Conservation (phyloP, 2,797 vertebrate genomes). For the Sphenodon punctatus region DNA sequence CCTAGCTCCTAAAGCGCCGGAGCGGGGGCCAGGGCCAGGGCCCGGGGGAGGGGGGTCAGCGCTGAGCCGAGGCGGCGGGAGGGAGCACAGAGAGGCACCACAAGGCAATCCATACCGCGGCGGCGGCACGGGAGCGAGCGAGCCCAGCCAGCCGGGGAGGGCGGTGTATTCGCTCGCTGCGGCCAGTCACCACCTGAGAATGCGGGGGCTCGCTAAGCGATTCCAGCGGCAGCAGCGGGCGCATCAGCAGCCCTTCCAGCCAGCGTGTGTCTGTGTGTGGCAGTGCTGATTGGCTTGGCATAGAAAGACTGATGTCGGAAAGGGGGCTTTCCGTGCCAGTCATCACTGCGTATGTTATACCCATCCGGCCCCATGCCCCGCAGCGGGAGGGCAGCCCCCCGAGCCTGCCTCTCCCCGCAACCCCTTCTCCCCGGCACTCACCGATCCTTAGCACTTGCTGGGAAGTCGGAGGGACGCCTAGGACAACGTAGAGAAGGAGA, state of each 20-base stretch:
- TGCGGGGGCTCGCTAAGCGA: neutral
- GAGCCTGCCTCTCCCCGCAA: too few relatives aligned
- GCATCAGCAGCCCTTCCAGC: neutral
- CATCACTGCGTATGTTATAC: too few relatives aligned
- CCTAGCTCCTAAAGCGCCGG: neutral
- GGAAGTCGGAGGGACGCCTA: slow-evolving; percentile 74
- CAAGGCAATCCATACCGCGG: neutral
- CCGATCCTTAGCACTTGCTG: slow-evolving; percentile 96
- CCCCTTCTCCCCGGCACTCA: slow-evolving; percentile 74
- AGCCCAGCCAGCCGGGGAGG: neutral
- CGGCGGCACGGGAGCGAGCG: neutral
- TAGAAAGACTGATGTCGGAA: neutral
- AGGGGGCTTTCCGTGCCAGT: too few relatives aligned
- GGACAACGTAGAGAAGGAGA: slow-evolving; percentile 65
- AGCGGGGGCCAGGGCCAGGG: neutral
- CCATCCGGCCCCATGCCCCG: too few relatives aligned
- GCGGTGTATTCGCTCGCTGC: neutral
- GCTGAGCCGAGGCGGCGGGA: neutral
- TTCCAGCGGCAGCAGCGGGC: neutral
- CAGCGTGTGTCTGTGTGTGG: neutral
- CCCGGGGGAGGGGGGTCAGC: too few relatives aligned
- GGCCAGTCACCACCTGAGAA: neutral
- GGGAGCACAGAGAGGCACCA: neutral
- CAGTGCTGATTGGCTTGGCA: neutral
- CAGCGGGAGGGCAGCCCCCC: neutral